phyloP scores from a whole-genome alignment of 2,113 vertebrate genomes.

The Hipposideros armiger region DNA sequence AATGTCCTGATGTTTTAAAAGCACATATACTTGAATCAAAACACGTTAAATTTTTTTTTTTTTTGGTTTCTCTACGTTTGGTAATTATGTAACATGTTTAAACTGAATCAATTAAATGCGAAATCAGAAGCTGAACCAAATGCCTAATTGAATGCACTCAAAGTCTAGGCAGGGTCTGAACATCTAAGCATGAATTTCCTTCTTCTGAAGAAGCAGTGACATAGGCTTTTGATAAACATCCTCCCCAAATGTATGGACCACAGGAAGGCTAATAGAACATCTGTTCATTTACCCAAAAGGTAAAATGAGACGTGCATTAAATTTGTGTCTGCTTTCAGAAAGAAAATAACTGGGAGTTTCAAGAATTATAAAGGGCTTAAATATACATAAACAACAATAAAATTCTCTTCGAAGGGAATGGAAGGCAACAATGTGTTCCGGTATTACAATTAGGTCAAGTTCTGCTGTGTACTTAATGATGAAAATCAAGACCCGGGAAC shows the following conservation, averaged over 20 bases:
- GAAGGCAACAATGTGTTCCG: not conserved
- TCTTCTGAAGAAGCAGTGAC: constrained; percentile 30
- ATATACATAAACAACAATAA: constrained; percentile 72
- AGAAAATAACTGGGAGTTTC: constrained; percentile 33
- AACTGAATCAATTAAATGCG: constrained; percentile 73
- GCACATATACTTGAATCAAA: constrained; percentile 65
- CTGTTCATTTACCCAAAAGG: not conserved
- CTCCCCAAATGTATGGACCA: constrained; percentile 14
- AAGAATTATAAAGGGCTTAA: constrained; percentile 81
- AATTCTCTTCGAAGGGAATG: constrained; percentile 66
- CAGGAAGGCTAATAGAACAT: not conserved
- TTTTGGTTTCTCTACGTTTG: constrained; percentile 82
- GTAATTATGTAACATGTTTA: constrained; percentile 65
- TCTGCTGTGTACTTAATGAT: constrained; percentile 59
- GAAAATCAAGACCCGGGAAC: constrained; percentile 71
- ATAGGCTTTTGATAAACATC: constrained; percentile 36
- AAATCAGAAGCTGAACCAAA: constrained; percentile 78
- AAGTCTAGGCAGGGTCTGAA: constrained; percentile 56
- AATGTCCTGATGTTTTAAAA: constrained; percentile 76
- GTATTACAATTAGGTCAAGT: not conserved
- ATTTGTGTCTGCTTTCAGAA: constrained; percentile 20
- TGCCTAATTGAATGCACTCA: constrained; percentile 51
- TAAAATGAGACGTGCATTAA: constrained; percentile 1
- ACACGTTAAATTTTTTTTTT: constrained; percentile 60
- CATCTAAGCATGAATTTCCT: constrained; percentile 41